Conservation (phyloP, 2,888 invertebrate species). For the Leptopilina syphax region DNA sequence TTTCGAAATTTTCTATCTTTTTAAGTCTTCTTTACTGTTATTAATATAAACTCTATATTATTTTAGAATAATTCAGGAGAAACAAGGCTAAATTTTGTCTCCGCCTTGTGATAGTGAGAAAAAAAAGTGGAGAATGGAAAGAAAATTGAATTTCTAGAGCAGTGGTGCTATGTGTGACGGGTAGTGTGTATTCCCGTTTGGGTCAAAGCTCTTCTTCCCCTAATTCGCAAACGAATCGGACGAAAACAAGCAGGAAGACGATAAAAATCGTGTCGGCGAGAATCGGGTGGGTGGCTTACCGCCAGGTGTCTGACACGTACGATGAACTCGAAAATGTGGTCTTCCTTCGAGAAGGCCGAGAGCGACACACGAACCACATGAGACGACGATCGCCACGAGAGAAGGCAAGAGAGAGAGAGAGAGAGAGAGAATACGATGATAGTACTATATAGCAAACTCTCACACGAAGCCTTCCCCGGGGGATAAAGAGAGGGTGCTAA, state of each 20-base stretch:
- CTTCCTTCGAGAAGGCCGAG: conserved; percentile 45
- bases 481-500: conserved; percentile 46
- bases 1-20: too few relatives aligned
- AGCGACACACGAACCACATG: conserved; percentile 49
- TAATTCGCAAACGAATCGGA: conserved; percentile 60
- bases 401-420: not conserved
- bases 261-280: conserved; percentile 61
- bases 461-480: conserved; percentile 50
- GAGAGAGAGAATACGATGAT: not conserved
- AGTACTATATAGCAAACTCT: conserved; percentile 42
- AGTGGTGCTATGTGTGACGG: conserved; percentile 29
- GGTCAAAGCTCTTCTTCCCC: conserved; percentile 42
- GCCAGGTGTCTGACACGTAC: conserved; percentile 63
- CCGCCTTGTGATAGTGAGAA: too few relatives aligned
- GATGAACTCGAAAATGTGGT: conserved; percentile 62
- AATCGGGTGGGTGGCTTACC: conserved; percentile 54
- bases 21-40: too few relatives aligned
- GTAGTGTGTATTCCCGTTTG: not conserved
- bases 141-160: conserved; percentile 40
- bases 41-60: too few relatives aligned
- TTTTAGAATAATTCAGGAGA: too few relatives aligned
- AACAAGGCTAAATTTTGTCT: too few relatives aligned
- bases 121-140: not conserved
- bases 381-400: not conserved
- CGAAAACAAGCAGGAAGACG: conserved; percentile 61